Conservation (phyloP, 2,797 vertebrate genomes). For the Spondyliosoma cantharus region DNA sequence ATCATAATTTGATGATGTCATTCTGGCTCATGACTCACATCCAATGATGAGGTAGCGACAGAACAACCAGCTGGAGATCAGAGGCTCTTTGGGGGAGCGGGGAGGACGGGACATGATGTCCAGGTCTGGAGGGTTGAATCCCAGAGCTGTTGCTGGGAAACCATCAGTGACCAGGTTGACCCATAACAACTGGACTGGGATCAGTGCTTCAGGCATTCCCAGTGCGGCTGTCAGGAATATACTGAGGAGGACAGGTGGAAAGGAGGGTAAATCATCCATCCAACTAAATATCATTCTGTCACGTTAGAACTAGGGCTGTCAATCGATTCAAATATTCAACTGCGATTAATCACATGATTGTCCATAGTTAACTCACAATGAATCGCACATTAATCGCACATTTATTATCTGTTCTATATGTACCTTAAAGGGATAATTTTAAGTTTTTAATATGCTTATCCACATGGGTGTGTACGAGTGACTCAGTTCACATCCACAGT, state of each 20-base stretch:
- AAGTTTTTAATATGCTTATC: no score
- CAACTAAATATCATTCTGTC: neutral
- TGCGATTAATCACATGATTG: no score
- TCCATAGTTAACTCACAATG: no score
- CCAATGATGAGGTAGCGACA: conserved; percentile 87
- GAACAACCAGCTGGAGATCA: conserved; percentile 87
- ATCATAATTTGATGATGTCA: neutral
- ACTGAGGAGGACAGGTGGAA: conserved; percentile 57
- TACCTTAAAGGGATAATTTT: no score
- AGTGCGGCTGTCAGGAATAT: conserved; percentile 86
- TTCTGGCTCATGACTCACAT: conserved; percentile 74
- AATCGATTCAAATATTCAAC: no score
- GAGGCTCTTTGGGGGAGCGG: conserved; percentile 83
- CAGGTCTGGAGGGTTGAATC: conserved; percentile 86
- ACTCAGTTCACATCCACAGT: no score
- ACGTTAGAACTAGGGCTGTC: no score
- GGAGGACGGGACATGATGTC: conserved; percentile 87
- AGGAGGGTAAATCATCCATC: neutral
- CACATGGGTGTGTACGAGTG: no score
- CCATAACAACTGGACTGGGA: conserved; percentile 87
- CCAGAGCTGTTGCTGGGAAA: conserved; percentile 86
- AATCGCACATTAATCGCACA: no score
- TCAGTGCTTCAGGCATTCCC: conserved; percentile 87
- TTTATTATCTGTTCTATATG: no score
- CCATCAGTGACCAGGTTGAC: conserved; percentile 87